phyloP scores from a whole-genome alignment of 1,140 invertebrate genomes.

The Oedothorax gibbosus region DNA sequence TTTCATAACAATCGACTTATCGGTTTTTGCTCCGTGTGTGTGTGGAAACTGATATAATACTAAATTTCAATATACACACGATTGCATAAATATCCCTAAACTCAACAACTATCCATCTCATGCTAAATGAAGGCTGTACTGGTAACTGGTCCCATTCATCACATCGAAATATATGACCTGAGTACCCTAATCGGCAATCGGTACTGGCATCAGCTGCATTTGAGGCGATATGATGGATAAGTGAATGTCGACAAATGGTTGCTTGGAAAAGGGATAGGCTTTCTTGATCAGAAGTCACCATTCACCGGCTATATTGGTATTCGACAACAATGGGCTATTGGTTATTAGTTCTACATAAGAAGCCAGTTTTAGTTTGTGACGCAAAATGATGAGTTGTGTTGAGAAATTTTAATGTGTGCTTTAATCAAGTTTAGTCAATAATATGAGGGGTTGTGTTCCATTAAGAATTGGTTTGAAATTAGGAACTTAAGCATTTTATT shows the following conservation, averaged over 20 bases:
- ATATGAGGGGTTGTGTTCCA: too few relatives aligned
- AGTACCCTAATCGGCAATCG: slow-evolving; percentile 38
- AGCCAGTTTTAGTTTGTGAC: too few relatives aligned
- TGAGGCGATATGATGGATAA: slow-evolving; percentile 39
- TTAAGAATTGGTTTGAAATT: too few relatives aligned
- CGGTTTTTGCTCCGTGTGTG: too few relatives aligned
- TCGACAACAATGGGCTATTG: slow-evolving; percentile 13
- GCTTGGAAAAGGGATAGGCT: slow-evolving; percentile 21
- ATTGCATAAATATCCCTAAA: not conserved
- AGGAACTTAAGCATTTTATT: too few relatives aligned
- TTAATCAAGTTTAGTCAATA: too few relatives aligned
- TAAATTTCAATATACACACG: too few relatives aligned
- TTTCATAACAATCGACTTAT: too few relatives aligned
- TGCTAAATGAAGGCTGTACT: slow-evolving; percentile 27
- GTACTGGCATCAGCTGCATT: slow-evolving; percentile 43
- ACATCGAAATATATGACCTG: slow-evolving; percentile 32
- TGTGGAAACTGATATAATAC: too few relatives aligned
- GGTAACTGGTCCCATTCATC: slow-evolving; percentile 19
- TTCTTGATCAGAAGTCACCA: slow-evolving; percentile 41
- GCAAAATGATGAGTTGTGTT: too few relatives aligned
- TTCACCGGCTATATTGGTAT: not conserved
- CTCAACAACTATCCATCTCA: slow-evolving; percentile 9
- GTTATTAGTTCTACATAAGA: not conserved
- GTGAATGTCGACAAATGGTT: slow-evolving; percentile 50
- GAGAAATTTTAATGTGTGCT: too few relatives aligned